A percentile compares a stretch with the other conserved stretches of the same genome.
phyloP scores from a whole-genome alignment of 64 coral and sea anemone species.

The Pocillopora damicornis region DNA sequence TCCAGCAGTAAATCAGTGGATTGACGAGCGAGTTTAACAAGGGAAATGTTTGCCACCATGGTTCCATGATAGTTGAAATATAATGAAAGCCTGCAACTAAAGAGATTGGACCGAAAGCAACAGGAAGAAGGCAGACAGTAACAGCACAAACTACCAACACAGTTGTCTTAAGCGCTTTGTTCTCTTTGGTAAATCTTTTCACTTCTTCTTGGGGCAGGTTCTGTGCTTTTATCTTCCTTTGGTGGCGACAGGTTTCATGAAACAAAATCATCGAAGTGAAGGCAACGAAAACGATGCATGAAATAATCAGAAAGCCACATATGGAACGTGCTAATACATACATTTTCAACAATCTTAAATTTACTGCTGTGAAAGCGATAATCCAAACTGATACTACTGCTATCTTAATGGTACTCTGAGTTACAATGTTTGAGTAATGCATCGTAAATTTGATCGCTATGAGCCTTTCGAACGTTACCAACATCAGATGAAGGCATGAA shows the following conservation, averaged over 20 bases:
- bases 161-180: constrained; percentile 11
- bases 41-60: background rate
- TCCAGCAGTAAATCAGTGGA: constrained; percentile 4
- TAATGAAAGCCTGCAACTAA: background rate
- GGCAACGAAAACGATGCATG: background rate
- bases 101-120: background rate
- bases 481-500: background rate
- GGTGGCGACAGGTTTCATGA: background rate
- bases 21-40: background rate
- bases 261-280: background rate
- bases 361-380: background rate
- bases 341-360: background rate
- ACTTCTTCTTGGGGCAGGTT: background rate
- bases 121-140: background rate
- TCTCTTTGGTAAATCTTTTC: background rate
- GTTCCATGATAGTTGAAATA: too few relatives aligned
- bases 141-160: background rate
- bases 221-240: background rate
- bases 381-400: background rate
- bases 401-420: background rate
- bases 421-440: background rate
- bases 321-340: background rate
- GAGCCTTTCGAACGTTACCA: background rate
- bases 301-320: too few relatives aligned
- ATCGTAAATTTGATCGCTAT: background rate